Evolutionary conservation across 1,140 invertebrate species (phyloP), one percentile per base, ranked within the genome.

Genomic region (Dendrolimus kikuchii): DNA sequence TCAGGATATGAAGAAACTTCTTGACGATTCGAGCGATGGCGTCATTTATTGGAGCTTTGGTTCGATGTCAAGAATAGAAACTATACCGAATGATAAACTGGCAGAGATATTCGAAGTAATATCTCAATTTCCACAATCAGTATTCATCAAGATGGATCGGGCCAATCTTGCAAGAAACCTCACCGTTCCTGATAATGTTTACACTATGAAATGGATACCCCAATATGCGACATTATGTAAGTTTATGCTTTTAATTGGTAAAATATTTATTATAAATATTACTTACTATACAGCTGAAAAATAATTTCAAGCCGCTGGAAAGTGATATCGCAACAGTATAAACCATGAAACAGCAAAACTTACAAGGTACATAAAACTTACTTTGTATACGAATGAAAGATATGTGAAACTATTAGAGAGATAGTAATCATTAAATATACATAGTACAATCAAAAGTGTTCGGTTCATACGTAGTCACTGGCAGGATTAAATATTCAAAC

Each of bases 11-110:
- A 84, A 91, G 64, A 68, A 81, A 38, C 90, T 92, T 60, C 64
- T 93, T 8, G 89, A 91, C 53, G 80, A 86, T 39, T 88, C 91
- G 0, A 65, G 76, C 7, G 71, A 91, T 43, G 92, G 92, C 2
- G 90, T 92, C 2, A 90, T 94, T 40, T 92, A 92, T 60, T 93
- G 93, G 75, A 92, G 90, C 42, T 88, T 93, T 60, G 93, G 93
- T 0, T 91, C 92, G 0, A 91, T 91, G 78, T 82, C 91, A 0
- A 85, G 89, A 51, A 89, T 89, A 39, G 79, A 86, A 50, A 85
- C 89, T 3, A 75, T 92, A 36, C 88, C 89, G 0, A 60, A 59
- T 3, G 71, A 87, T 3, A 88, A 79, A 5, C 68, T 89, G 6
- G 56, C 82, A 7, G 66, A 80, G 38, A 81, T 92, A 40, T 78